phyloP scores from a whole-genome alignment of 2,888 invertebrate genomes.

The Agapostemon virescens region DNA sequence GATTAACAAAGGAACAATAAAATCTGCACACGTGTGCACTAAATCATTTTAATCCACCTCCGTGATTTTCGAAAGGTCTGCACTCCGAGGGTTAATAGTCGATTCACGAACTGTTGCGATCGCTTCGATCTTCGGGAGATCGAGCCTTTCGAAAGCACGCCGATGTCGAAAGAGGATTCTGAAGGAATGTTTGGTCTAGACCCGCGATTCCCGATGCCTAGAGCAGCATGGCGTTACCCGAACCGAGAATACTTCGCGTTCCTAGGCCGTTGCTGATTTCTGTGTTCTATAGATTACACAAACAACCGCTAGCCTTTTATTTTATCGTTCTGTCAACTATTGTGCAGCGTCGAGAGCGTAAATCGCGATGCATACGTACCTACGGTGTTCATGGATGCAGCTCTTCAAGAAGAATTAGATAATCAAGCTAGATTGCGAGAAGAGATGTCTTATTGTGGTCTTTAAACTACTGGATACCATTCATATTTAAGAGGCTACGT shows the following conservation, averaged over 20 bases:
- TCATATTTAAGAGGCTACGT: too few species aligned
- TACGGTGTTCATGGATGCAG: too few species aligned
- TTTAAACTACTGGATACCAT: too few species aligned
- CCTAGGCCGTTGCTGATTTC: not conserved
- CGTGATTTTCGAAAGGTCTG: too few species aligned
- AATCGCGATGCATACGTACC: not conserved
- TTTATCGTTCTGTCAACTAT: not conserved
- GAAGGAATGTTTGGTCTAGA: conserved; percentile 13
- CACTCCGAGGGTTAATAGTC: not conserved
- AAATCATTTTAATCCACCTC: too few species aligned
- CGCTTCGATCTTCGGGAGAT: not conserved
- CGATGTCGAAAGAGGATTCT: not conserved
- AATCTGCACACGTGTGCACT: too few species aligned
- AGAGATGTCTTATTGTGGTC: too few species aligned
- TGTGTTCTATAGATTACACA: not conserved
- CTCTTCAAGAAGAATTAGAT: too few species aligned
- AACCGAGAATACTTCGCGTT: not conserved
- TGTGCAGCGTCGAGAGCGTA: not conserved
- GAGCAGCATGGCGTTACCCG: not conserved
- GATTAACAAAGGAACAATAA: too few species aligned
- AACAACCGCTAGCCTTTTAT: not conserved
- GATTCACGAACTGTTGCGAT: not conserved
- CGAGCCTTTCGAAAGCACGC: not conserved
- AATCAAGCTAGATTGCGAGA: too few species aligned
- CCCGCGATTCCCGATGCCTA: not conserved